A percentile compares a stretch with the other conserved stretches of the same genome.
Conservation (phyloP, 2,113 vertebrate species). For the Lepus timidus region DNA sequence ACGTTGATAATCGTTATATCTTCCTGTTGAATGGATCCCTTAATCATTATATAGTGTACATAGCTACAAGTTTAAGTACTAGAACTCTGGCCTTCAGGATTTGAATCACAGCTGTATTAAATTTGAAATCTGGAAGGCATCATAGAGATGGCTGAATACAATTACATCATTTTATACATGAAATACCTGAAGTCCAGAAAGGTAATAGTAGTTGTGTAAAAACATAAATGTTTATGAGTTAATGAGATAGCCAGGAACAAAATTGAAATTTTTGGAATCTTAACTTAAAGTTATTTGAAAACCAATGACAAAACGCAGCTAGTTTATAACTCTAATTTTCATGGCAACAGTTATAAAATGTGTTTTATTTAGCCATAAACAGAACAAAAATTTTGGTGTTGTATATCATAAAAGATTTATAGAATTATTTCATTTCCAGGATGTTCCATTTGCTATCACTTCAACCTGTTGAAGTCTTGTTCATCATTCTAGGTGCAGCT, state of each 20-base stretch:
- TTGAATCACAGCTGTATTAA: background rate
- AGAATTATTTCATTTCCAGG: background rate
- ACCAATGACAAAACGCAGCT: background rate
- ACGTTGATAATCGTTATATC: too few species aligned
- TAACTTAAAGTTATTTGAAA: conserved; percentile 45
- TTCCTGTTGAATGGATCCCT: too few species aligned
- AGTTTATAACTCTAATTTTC: conserved; percentile 31
- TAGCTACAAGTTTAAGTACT: conserved; percentile 8
- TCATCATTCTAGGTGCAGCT: background rate
- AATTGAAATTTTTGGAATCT: background rate
- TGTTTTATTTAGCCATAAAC: conserved; percentile 22
- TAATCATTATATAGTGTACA: too few species aligned
- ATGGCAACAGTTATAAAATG: background rate
- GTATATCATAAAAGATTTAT: background rate
- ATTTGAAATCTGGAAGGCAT: conserved; percentile 37
- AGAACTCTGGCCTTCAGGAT: background rate
- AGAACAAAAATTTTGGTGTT: background rate
- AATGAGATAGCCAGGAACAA: conserved; percentile 24
- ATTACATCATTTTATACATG: conserved; percentile 24
- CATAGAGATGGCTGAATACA: background rate
- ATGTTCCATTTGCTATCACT: background rate
- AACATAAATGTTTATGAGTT: background rate
- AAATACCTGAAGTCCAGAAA: conserved; percentile 24
- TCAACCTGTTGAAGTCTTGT: background rate
- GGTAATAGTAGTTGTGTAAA: background rate